phyloP scores from a whole-genome alignment of 2,888 invertebrate species.

The Bugula neritina region DNA sequence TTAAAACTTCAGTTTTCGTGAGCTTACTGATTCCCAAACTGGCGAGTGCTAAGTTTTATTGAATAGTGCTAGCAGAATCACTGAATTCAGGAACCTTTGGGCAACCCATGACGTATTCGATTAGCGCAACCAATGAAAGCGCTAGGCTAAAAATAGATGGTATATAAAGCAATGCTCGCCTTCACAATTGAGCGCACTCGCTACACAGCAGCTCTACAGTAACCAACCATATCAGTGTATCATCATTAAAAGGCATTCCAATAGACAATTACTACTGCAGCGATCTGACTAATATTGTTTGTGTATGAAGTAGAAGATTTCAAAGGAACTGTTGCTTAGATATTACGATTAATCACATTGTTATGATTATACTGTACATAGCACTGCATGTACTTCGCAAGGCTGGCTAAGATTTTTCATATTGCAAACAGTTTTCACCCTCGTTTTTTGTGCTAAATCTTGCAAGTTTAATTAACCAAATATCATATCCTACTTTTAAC shows the following conservation, averaged over 20 bases:
- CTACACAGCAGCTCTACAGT: background rate
- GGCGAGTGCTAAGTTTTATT: background rate
- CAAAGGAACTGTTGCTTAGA: background rate
- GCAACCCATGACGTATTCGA: background rate
- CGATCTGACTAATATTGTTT: background rate
- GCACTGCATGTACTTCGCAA: background rate
- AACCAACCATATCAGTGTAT: background rate
- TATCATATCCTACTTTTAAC: no score
- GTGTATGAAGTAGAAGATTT: background rate
- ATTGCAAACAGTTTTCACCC: no score
- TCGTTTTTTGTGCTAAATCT: no score
- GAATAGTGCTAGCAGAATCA: background rate
- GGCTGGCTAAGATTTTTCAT: no score
- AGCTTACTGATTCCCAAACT: background rate
- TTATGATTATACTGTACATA: background rate
- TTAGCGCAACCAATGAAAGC: background rate
- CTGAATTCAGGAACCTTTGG: constrained; percentile 16
- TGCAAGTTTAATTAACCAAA: no score
- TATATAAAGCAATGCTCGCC: background rate
- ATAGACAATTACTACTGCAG: no score
- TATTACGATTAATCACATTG: background rate
- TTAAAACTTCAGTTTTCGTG: background rate
- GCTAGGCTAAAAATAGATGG: constrained; percentile 23
- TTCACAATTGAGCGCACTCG: background rate
- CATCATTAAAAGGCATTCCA: background rate